Conservation (phyloP, 2,888 invertebrate species). For the Protodeltote pygarga region DNA sequence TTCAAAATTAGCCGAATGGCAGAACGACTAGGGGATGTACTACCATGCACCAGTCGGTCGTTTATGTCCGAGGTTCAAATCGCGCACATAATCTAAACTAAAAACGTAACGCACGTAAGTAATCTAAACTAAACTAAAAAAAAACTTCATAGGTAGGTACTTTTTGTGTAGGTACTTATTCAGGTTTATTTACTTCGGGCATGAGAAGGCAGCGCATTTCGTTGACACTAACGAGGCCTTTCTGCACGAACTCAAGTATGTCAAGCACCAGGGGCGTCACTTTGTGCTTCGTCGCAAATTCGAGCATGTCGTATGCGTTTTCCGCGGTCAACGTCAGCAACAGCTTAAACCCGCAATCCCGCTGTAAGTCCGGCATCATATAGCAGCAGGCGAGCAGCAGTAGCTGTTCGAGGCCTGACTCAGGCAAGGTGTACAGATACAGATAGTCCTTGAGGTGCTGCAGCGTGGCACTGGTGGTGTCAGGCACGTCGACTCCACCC, state of each 20-base stretch:
- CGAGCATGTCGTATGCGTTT: slow-evolving; percentile 50
- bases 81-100: no score
- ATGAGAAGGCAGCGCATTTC: slow-evolving; percentile 53
- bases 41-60: no score
- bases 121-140: no score
- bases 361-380: slow-evolving; percentile 66
- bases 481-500: slow-evolving; percentile 58
- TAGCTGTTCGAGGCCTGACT: slow-evolving; percentile 57
- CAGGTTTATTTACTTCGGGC: no score
- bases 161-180: no score
- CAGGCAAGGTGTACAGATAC: slow-evolving; percentile 58
- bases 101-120: no score
- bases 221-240: slow-evolving; percentile 43
- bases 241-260: slow-evolving; percentile 59
- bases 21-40: no score
- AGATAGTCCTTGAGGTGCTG: slow-evolving; percentile 64
- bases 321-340: slow-evolving; percentile 22
- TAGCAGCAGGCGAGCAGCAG: slow-evolving; percentile 61
- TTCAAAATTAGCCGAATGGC: no score
- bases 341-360: slow-evolving; percentile 60
- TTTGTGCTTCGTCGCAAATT: slow-evolving; percentile 63
- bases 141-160: no score
- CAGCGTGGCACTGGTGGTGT: slow-evolving; percentile 56
- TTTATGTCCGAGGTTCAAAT: no score
- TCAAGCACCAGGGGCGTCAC: slow-evolving; percentile 55